These are phyloP conservation scores for Holothuria leucospilota DNA, from an alignment of 53 echinoderm and acorn worm genomes.

Conservation along the genomic window DNA sequence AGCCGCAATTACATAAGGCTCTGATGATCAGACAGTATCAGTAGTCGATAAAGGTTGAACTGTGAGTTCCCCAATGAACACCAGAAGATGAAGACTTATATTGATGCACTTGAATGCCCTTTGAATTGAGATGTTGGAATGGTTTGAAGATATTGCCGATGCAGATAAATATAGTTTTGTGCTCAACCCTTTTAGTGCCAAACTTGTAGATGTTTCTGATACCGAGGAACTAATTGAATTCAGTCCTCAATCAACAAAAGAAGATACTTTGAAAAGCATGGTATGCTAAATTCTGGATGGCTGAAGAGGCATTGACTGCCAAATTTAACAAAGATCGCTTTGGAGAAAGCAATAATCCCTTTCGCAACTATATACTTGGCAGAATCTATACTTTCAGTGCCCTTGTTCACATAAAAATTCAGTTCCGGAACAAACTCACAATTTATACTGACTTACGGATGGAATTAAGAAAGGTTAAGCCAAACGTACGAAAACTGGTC, in stretches of 20 bases:
- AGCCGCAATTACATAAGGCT: too few relatives aligned
- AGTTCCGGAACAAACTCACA: background rate
- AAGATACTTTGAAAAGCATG: constrained; percentile 1
- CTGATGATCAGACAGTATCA: too few relatives aligned
- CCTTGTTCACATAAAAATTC: background rate
- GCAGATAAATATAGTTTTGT: too few relatives aligned
- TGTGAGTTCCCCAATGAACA: background rate
- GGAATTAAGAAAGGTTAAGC: background rate
- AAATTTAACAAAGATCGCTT: constrained; percentile 3
- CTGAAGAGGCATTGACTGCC: background rate
- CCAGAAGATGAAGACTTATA: background rate
- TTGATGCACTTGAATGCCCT: background rate
- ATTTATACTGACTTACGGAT: background rate
- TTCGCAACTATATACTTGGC: background rate
- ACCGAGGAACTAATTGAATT: background rate
- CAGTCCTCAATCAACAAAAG: background rate
- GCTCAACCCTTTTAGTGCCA: background rate
- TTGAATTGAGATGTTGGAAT: too few relatives aligned
- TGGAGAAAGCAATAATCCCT: constrained; percentile 25
- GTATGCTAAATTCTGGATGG: background rate
- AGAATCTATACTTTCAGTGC: too few relatives aligned
- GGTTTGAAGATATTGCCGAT: too few relatives aligned
- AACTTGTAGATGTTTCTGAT: constrained; percentile 7
- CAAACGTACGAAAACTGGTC: constrained; percentile 10
- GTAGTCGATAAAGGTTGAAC: too few relatives aligned